phyloP scores from a whole-genome alignment of 2,888 invertebrate species.

The Chaitophorus viminalis region DNA sequence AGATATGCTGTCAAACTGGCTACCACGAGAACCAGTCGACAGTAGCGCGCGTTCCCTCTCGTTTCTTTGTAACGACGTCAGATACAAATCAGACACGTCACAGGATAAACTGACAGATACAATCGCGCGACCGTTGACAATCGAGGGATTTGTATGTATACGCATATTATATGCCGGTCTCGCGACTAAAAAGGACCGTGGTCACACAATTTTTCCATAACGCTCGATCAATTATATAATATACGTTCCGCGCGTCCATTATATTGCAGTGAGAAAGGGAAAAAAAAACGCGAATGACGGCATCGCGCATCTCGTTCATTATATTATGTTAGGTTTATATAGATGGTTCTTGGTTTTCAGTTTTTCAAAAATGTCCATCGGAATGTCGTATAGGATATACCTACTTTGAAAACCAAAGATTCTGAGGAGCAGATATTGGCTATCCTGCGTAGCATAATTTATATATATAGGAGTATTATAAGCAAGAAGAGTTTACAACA shows the following conservation, averaged over 20 bases:
- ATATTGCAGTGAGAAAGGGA: not conserved
- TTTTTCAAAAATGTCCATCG: too few species aligned
- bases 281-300: not conserved
- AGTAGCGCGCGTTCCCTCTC: constrained; percentile 11
- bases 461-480: too few species aligned
- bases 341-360: too few species aligned
- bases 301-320: not conserved
- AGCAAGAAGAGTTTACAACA: too few species aligned
- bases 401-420: too few species aligned
- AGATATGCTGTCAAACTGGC: constrained; percentile 56
- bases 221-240: constrained; percentile 31
- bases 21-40: constrained; percentile 53
- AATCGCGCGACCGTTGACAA: constrained; percentile 20
- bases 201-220: constrained; percentile 14
- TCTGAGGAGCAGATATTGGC: too few species aligned
- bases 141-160: not conserved
- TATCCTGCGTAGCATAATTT: too few species aligned
- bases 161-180: not conserved
- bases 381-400: too few species aligned
- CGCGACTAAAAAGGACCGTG: not conserved
- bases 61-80: constrained; percentile 55
- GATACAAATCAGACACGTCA: constrained; percentile 52
- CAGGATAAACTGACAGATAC: constrained; percentile 19
- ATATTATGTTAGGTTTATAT: not conserved
- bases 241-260: not conserved